phyloP scores from a whole-genome alignment of 2,113 vertebrate genomes.

The Coreoperca whiteheadi region DNA sequence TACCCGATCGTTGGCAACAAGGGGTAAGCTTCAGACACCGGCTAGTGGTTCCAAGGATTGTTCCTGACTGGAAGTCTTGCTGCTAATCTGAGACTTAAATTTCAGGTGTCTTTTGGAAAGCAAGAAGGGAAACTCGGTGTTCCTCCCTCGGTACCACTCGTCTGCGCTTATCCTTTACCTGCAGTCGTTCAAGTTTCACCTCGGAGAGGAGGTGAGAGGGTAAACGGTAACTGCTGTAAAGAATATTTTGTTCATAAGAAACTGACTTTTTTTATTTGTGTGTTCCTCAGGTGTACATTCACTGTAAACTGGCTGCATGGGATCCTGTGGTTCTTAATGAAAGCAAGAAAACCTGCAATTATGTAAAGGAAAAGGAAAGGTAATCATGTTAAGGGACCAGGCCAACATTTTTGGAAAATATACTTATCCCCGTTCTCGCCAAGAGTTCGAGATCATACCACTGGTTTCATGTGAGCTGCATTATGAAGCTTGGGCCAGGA shows the following conservation, averaged over 20 bases:
- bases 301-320: conserved; percentile 83
- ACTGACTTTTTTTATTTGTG: not conserved
- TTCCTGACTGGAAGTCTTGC: accelerated
- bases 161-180: conserved; percentile 78
- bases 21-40: conserved; percentile 68
- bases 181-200: conserved; percentile 80
- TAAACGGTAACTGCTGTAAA: accelerated
- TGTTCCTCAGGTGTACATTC: conserved; percentile 82
- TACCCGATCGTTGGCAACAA: conserved; percentile 83
- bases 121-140: conserved; percentile 69
- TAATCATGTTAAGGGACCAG: conserved; percentile 46
- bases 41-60: accelerated
- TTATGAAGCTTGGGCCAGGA: not conserved
- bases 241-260: not conserved
- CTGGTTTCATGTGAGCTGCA: too few species aligned
- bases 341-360: conserved; percentile 85
- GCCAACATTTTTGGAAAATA: not conserved
- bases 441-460: too few species aligned
- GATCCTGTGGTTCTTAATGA: conserved; percentile 73
- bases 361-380: conserved; percentile 67
- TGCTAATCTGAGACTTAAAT: not conserved
- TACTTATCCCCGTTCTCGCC: not conserved
- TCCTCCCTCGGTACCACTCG: conserved; percentile 75
- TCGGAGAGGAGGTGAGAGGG: conserved; percentile 63
- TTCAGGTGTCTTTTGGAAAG: conserved; percentile 84